Percentiles rank a stretch among this genome's conserved stretches.
These are phyloP conservation scores for Hippocampus zosterae DNA, from an alignment of 2,113 vertebrate species.

Conservation along the genomic window DNA sequence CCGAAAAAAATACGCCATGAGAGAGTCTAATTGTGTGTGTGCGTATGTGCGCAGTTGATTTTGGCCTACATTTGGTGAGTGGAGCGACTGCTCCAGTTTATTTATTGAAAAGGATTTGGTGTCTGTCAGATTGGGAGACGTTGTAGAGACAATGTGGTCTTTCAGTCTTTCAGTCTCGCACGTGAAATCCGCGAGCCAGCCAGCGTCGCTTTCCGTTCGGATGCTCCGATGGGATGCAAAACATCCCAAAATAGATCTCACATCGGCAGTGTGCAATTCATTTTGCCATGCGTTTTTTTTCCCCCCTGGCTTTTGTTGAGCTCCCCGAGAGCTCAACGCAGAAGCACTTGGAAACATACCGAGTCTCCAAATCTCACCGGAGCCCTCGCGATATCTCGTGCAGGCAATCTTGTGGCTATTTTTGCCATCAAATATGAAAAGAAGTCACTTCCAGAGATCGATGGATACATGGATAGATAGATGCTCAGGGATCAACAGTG, in stretches of 20 bases:
- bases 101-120: conserved; percentile 42
- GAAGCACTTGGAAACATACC: background rate
- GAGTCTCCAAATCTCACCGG: no score
- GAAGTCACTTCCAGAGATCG: no score
- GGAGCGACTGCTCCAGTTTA: conserved; percentile 40
- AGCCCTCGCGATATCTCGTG: no score
- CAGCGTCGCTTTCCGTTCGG: background rate
- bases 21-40: conserved; percentile 21
- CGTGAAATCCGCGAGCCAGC: background rate
- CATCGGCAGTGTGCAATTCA: background rate
- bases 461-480: no score
- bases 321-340: background rate
- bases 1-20: conserved; percentile 30
- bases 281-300: background rate
- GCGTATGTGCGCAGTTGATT: conserved; percentile 8
- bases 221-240: background rate
- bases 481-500: no score
- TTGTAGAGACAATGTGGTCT: background rate
- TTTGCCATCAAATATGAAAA: no score
- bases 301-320: background rate
- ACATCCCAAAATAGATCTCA: background rate
- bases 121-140: conserved; percentile 8
- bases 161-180: background rate
- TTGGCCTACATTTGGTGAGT: conserved; percentile 50
- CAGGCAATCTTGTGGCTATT: no score